Base-by-base conservation (phyloP, 2,113 vertebrate species). In the Castor canadensis region DNA sequence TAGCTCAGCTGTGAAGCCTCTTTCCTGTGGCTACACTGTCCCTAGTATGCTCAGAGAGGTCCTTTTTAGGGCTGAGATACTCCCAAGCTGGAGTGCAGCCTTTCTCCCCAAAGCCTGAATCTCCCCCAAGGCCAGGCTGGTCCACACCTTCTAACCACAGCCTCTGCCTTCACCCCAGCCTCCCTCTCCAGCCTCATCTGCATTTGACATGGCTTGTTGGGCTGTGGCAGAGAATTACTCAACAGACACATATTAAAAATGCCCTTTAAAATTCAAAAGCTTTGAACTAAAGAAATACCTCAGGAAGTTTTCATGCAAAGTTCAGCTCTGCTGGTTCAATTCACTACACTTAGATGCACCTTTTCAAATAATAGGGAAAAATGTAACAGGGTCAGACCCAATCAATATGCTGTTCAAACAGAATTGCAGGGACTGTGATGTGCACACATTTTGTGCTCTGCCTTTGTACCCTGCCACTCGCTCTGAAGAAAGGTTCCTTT, bases 361-460 rank as follows among this genome's bases (percentile, higher is more conserved):
- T 98, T 99, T 98, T 98, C 99, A 99, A 99, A 99, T 99, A 99
- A 99, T 99, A 98, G 98, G 95, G 98, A 98, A 98, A 98, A 99
- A 98, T 98, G 98, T 98, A 99, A 98, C 98, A 98, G 98, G 99
- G 98, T 99, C 99, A 98, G 98, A 98, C 97, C 97, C 98, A 99
- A 99, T 99, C 99, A 99, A 99, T 99, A 99, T 96, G 94, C 98
- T 98, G 99, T 99, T 99, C 99, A 99, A 99, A 99, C 99, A 99
- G 99, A 99, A 99, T 99, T 98, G 98, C 98, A 87, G 98, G 97
- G 98, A 98, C 98, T 98, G 95, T 99, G 99, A 99, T 99, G 99
- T 99, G 98, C 92, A 95, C 97, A 97, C 97, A 98, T 99, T 99
- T 99, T 99, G 99, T 99, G 98, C 98, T 99, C 98, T 98, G 98